A percentile compares a stretch with the other conserved stretches of the same genome.
Evolutionary conservation across 2,888 invertebrate species (phyloP).

Genomic region (Leuctra nigra): DNA sequence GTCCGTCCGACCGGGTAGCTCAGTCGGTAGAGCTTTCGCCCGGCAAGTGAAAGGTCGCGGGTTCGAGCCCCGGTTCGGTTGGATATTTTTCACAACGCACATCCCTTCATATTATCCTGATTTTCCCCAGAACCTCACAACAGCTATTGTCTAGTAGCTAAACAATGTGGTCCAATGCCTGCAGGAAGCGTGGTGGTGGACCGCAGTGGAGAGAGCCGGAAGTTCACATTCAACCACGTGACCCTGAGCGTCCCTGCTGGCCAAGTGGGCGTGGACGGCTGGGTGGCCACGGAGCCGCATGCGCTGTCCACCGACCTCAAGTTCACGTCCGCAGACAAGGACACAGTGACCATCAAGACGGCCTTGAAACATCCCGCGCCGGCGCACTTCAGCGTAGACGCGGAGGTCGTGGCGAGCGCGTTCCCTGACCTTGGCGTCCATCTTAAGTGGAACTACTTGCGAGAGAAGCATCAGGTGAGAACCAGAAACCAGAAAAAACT

Average conservation of each 20-base stretch:
- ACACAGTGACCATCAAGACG: slow-evolving; percentile 43
- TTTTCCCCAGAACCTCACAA: too few species aligned
- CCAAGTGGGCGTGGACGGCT: slow-evolving; percentile 3
- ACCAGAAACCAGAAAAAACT: too few species aligned
- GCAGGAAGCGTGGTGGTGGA: slow-evolving; percentile 38
- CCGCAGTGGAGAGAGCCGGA: slow-evolving; percentile 40
- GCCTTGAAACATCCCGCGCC: slow-evolving; percentile 42
- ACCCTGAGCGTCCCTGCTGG: slow-evolving; percentile 38
- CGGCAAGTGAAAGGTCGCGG: too few species aligned
- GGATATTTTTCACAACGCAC: too few species aligned
- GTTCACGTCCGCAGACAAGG: slow-evolving; percentile 42
- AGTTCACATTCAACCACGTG: slow-evolving; percentile 54
- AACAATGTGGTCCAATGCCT: slow-evolving; percentile 7
- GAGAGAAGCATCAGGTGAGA: slow-evolving; percentile 40
- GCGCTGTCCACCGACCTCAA: slow-evolving; percentile 41
- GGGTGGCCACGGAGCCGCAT: neutral
- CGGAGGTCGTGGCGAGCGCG: slow-evolving; percentile 49
- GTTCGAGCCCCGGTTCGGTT: too few species aligned
- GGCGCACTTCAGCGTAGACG: slow-evolving; percentile 43
- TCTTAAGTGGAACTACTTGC: slow-evolving; percentile 49
- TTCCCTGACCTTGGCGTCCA: slow-evolving; percentile 56
- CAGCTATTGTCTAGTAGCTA: too few species aligned
- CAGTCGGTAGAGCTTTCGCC: too few species aligned
- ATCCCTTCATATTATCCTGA: too few species aligned
- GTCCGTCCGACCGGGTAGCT: too few species aligned